A percentile compares a stretch with the other conserved stretches of the same genome.
These are phyloP conservation scores for Pantherophis vulpinus DNA, from an alignment of 2,797 vertebrate species.

Conservation along the genomic window DNA sequence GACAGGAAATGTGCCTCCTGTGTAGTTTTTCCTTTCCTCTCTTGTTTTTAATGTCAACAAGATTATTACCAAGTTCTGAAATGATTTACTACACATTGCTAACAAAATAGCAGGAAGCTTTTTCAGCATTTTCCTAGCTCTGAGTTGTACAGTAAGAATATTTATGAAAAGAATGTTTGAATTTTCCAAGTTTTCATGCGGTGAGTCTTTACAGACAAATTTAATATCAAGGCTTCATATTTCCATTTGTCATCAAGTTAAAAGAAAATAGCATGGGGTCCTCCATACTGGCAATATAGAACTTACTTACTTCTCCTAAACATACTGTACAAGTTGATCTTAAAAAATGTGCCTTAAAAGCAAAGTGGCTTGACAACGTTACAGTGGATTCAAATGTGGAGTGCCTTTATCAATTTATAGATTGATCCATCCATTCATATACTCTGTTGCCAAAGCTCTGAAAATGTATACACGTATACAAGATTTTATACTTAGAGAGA, in stretches of 20 bases:
- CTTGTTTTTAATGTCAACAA: slow-evolving; percentile 39
- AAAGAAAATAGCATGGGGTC: background rate
- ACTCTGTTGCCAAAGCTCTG: background rate
- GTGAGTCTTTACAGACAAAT: background rate
- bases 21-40: slow-evolving; percentile 19
- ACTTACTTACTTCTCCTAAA: background rate
- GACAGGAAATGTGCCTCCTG: slow-evolving; percentile 34
- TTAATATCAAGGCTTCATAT: background rate
- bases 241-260: background rate
- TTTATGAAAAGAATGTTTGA: slow-evolving; percentile 25
- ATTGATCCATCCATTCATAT: background rate
- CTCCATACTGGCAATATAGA: background rate
- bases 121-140: slow-evolving; percentile 28
- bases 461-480: background rate
- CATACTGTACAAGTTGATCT: background rate
- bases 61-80: slow-evolving; percentile 38
- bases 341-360: background rate
- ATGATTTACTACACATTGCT: slow-evolving; percentile 39
- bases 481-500: background rate
- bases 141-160: slow-evolving; percentile 7
- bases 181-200: slow-evolving; percentile 5
- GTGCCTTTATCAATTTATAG: background rate
- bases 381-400: background rate
- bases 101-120: slow-evolving; percentile 19
- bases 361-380: background rate